phyloP scores from a whole-genome alignment of 2,888 invertebrate genomes.

The Geotrupes spiniger region DNA sequence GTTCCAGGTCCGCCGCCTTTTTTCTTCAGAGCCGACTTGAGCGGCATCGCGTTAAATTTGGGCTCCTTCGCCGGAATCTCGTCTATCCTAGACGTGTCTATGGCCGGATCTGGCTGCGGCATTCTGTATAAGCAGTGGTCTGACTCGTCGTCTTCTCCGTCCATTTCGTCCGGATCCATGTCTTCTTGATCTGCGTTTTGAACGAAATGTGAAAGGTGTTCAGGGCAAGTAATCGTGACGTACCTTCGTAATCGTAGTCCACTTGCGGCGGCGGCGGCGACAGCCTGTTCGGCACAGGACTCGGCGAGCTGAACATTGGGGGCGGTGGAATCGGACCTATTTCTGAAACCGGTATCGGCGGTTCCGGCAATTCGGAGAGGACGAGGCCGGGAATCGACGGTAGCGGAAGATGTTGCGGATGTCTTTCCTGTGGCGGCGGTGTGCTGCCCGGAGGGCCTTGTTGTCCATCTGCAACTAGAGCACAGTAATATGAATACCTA shows the following conservation, averaged over 20 bases:
- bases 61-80: constrained; percentile 93
- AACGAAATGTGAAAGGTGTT: too few species aligned
- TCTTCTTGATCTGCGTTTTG: constrained; percentile 21
- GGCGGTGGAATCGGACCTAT: constrained; percentile 83
- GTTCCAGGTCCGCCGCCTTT: constrained; percentile 63
- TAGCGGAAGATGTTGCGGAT: constrained; percentile 40
- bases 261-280: constrained; percentile 41
- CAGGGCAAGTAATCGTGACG: too few species aligned
- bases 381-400: constrained; percentile 53
- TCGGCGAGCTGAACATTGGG: constrained; percentile 92
- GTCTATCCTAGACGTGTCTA: constrained; percentile 82
- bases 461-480: constrained; percentile 30
- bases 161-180: constrained; percentile 50
- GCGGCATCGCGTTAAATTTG: constrained; percentile 84
- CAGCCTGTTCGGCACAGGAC: constrained; percentile 64
- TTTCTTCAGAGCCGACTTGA: constrained; percentile 90
- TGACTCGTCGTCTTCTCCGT: constrained; percentile 67
- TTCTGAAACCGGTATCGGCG: constrained; percentile 87
- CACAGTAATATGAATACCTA: too few species aligned
- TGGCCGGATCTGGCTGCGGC: constrained; percentile 63
- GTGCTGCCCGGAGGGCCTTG: constrained; percentile 52
- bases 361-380: constrained; percentile 86
- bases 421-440: constrained; percentile 48
- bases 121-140: constrained; percentile 59
- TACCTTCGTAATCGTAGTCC: constrained; percentile 67